These are phyloP conservation scores for Halyomorpha halys DNA, from an alignment of 1,140 invertebrate genomes.

Conservation along the genomic window DNA sequence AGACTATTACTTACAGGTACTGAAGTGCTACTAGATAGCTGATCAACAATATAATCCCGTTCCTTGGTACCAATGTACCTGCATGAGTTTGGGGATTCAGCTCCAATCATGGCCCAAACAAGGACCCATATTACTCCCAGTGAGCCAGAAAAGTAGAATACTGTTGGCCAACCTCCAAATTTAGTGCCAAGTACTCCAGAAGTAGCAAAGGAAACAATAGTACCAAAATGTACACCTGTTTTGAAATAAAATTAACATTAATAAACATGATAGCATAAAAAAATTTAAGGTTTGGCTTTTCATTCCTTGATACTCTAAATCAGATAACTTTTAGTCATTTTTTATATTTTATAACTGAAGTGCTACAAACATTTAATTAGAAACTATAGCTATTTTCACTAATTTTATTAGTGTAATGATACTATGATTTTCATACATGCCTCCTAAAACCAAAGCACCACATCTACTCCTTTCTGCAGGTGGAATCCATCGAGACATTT, in stretches of 20 bases:
- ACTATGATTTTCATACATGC: neutral
- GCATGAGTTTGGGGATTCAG: constrained; percentile 34
- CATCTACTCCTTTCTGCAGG: constrained; percentile 18
- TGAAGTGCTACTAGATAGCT: neutral
- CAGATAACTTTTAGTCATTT: too few species aligned
- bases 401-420: too few species aligned
- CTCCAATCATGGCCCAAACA: constrained; percentile 33
- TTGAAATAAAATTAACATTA: too few species aligned
- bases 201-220: constrained; percentile 46
- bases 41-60: constrained; percentile 27
- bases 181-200: constrained; percentile 42
- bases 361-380: too few species aligned
- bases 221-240: constrained; percentile 34
- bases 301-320: too few species aligned
- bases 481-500: constrained; percentile 23
- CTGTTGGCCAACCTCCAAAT: constrained; percentile 25
- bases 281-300: too few species aligned
- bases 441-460: constrained; percentile 22
- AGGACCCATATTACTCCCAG: constrained; percentile 33
- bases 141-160: constrained; percentile 40
- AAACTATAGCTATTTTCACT: too few species aligned
- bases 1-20: constrained; percentile 2
- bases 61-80: constrained; percentile 22
- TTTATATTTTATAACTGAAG: too few species aligned
- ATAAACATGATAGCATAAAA: too few species aligned